Percentiles rank a stretch among this genome's conserved stretches.
phyloP scores from a whole-genome alignment of 2,113 vertebrate species.

The Nerophis ophidion region DNA sequence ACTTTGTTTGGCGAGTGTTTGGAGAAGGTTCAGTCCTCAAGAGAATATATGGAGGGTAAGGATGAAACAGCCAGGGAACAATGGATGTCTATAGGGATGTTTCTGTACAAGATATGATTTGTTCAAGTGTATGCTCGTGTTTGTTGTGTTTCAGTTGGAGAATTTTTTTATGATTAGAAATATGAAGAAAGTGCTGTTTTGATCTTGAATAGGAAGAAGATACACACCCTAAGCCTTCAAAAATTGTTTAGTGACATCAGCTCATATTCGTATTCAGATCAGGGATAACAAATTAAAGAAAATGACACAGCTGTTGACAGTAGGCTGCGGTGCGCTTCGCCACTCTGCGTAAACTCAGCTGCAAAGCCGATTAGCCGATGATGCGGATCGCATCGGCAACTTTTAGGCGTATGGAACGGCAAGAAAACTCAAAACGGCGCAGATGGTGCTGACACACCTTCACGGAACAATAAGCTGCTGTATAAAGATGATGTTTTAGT shows the following conservation, averaged over 20 bases:
- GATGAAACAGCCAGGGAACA: slow-evolving; percentile 20
- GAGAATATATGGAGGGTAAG: too few relatives aligned
- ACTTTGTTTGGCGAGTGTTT: slow-evolving; percentile 7
- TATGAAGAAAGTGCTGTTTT: slow-evolving; percentile 20
- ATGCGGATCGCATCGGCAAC: not conserved
- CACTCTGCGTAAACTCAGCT: not conserved
- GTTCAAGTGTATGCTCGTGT: not conserved
- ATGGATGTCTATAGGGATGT: slow-evolving; percentile 29
- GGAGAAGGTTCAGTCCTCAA: slow-evolving; percentile 25
- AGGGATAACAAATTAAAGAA: too few relatives aligned
- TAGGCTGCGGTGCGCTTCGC: too few relatives aligned
- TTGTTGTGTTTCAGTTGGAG: not conserved
- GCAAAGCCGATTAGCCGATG: not conserved
- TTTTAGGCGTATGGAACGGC: not conserved
- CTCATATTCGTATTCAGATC: too few relatives aligned
- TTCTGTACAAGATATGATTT: not conserved
- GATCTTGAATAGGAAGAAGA: slow-evolving; percentile 41
- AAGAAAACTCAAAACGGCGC: not conserved
- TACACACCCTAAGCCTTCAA: slow-evolving; percentile 3
- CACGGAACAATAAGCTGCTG: not conserved
- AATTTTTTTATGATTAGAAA: slow-evolving; percentile 20
- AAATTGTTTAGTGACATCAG: too few relatives aligned
- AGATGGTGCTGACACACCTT: slow-evolving; percentile 3
- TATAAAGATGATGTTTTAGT: not conserved
- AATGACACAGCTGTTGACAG: not conserved